Base-by-base conservation (phyloP, 2,888 invertebrate genomes). In the Panopea generosa region DNA sequence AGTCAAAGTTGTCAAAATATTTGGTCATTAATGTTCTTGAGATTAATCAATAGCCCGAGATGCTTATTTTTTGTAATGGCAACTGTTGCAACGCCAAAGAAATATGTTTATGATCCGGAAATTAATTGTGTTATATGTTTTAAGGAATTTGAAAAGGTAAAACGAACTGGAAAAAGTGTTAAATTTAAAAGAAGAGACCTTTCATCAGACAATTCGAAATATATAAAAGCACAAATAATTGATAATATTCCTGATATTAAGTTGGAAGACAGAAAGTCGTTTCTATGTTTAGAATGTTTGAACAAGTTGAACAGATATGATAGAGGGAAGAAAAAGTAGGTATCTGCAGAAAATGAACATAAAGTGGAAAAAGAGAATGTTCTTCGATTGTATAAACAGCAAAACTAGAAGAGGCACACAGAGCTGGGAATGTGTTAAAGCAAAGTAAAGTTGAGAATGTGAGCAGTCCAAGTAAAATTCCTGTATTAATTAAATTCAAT, bases 271-370 rank as follows among this genome's bases (percentile, higher is more conserved):
- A 45, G 59, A n/a, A 59, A 59, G 26, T 45, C 59, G n/a, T 59
- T 26, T 27, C 45, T 59, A 26, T 59, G 59, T 24, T 14, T 26
- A 14, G 59, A 59, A 45, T 59, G 59, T 45, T 43, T 47, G 1
- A 59, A 59, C 45, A 59, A 45, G 45, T 14, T 59, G 6, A 59
- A 59, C 27, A 59, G n/a, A 27, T 59, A 59, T 59, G 59, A 59
- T 3, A 7, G 20, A 45, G 27, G 24, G 6, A 59, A 59, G 45
- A 45, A 45, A 24, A 59, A 43, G 45, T 59, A 45, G 18, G 18
- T 26, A 22, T 26, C 24, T 47, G 27, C 7, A 26, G 45, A 59
- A 47, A 16, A 6, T 24, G 59, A 59, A 59, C n/a, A 26, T n/a
- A 27, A 59, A 22, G 26, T 27, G 26, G 59, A 59, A 59, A 59